A percentile compares a stretch with the other conserved stretches of the same genome.
phyloP scores from a whole-genome alignment of 37 sponge, comb jelly and placozoan genomes.

The Cladorhizidae sp. region DNA sequence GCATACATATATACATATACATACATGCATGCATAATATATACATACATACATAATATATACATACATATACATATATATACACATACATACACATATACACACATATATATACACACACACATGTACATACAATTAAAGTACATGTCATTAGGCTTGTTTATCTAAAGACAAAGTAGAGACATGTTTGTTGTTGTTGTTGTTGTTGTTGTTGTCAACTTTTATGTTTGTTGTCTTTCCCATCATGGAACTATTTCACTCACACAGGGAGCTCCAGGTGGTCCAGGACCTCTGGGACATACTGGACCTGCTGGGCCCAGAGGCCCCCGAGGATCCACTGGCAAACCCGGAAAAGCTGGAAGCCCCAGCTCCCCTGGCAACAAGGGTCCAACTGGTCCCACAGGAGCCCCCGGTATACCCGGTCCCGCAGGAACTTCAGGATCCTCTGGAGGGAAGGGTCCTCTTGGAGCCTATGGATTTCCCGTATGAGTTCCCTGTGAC shows the following conservation, averaged over 20 bases:
- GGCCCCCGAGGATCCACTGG: slow-evolving; percentile 57
- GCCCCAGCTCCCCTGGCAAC: slow-evolving; percentile 36
- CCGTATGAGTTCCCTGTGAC: slow-evolving; percentile 15
- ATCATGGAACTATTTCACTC: not conserved
- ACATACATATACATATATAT: not conserved
- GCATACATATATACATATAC: not conserved
- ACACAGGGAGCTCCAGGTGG: slow-evolving; percentile 35
- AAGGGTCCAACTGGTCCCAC: slow-evolving; percentile 51
- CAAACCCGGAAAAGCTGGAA: slow-evolving; percentile 43
- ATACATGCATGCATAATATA: not conserved
- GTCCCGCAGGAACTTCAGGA: slow-evolving; percentile 44
- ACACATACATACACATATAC: not conserved
- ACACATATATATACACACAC: not conserved
- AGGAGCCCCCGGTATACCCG: slow-evolving; percentile 37
- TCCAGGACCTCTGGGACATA: slow-evolving; percentile 44
- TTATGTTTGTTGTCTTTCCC: not conserved
- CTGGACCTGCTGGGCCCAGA: slow-evolving; percentile 31
- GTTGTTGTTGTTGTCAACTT: not conserved
- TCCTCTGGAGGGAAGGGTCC: slow-evolving; percentile 46
- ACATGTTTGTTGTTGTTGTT: too few species aligned
- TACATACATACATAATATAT: too few species aligned
- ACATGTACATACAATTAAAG: too few species aligned
- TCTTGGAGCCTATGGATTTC: slow-evolving; percentile 34
- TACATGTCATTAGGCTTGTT: too few species aligned
- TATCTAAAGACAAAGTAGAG: too few species aligned